phyloP scores from a whole-genome alignment of 2,888 invertebrate genomes.

The Habrosyne pyritoides region DNA sequence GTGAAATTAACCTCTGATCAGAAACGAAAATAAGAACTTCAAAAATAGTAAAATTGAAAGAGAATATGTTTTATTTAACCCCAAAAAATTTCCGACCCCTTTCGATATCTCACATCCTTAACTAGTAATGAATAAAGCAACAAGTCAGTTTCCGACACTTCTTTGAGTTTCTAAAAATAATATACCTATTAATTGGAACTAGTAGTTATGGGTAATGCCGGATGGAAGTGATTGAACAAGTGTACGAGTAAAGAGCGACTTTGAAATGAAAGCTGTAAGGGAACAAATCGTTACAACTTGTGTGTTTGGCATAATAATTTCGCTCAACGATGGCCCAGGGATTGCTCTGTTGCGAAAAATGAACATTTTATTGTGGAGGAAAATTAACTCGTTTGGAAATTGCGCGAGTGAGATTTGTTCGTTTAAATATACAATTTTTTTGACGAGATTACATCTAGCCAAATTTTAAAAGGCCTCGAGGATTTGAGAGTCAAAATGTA shows the following conservation, averaged over 20 bases:
- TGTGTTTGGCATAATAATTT: slow-evolving; percentile 51
- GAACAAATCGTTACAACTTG: slow-evolving; percentile 42
- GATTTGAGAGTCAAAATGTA: not conserved
- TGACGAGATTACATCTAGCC: slow-evolving; percentile 13
- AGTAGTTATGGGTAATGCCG: slow-evolving; percentile 19
- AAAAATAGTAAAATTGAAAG: too few species aligned
- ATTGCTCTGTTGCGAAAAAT: slow-evolving; percentile 33
- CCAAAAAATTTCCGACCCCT: not conserved
- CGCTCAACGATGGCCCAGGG: slow-evolving; percentile 39
- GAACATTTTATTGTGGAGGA: slow-evolving; percentile 40
- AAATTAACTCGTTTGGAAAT: slow-evolving; percentile 43
- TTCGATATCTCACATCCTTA: not conserved
- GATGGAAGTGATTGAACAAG: slow-evolving; percentile 26
- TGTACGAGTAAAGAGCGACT: slow-evolving; percentile 21
- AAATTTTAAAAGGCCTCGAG: not conserved
- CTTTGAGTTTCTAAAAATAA: not conserved
- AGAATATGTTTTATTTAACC: too few species aligned
- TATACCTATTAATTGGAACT: slow-evolving; percentile 2
- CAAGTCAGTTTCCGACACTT: not conserved
- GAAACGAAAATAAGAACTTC: too few species aligned
- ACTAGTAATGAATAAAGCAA: not conserved
- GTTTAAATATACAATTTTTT: slow-evolving; percentile 14
- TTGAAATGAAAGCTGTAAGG: slow-evolving; percentile 34
- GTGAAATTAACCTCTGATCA: too few species aligned
- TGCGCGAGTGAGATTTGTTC: slow-evolving; percentile 24